Evolutionary conservation across 2,888 invertebrate species (phyloP).

Genomic region (Drosophila pseudotakahashii): DNA sequence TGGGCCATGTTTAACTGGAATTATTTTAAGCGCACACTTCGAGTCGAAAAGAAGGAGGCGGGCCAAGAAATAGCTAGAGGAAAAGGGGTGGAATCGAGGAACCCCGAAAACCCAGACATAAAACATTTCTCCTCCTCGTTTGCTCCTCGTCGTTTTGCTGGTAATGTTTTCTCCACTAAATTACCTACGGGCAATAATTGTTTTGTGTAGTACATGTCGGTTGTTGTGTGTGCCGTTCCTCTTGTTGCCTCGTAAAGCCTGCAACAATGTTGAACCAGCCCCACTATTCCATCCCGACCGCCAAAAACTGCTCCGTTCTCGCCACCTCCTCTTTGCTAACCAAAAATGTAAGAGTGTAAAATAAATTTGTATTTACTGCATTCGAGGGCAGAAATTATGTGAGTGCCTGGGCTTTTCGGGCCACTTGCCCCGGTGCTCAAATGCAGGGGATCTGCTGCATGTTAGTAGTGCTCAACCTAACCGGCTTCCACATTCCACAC

Average conservation of each 20-base stretch:
- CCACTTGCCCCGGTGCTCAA: slow-evolving; percentile 37
- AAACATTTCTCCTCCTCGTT: slow-evolving; percentile 34
- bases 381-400: slow-evolving; percentile 32
- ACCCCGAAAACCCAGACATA: slow-evolving; percentile 24
- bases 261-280: slow-evolving; percentile 44
- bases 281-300: background rate
- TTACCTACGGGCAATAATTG: slow-evolving; percentile 78
- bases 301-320: background rate
- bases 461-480: slow-evolving; percentile 10
- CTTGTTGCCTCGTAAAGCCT: slow-evolving; percentile 30
- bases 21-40: slow-evolving; percentile 71
- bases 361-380: slow-evolving; percentile 66
- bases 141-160: slow-evolving; percentile 33
- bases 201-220: slow-evolving; percentile 70
- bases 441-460: slow-evolving; percentile 18
- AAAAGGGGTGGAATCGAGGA: background rate
- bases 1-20: slow-evolving; percentile 77
- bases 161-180: slow-evolving; percentile 75
- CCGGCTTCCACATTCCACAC: slow-evolving; percentile 20
- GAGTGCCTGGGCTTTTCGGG: slow-evolving; percentile 20
- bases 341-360: slow-evolving; percentile 57
- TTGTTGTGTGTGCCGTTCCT: slow-evolving; percentile 12
- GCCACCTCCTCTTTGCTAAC: slow-evolving; percentile 2
- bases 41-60: background rate
- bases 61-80: slow-evolving; percentile 8